phyloP scores from a whole-genome alignment of 2,888 invertebrate species.

The Melipona bicolor region DNA sequence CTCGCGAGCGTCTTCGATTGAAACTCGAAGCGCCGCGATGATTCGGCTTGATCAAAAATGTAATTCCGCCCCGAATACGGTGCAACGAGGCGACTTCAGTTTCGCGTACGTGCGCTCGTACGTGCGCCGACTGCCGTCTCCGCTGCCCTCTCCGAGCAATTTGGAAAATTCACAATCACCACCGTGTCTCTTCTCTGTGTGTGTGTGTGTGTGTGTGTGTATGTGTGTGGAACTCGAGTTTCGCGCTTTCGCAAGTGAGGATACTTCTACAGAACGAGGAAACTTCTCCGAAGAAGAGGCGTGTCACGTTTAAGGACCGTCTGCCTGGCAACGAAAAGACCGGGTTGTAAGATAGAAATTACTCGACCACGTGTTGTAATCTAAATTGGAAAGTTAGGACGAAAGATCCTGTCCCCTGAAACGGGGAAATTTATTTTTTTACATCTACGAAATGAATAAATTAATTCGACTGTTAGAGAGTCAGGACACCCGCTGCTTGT shows the following conservation, averaged over 20 bases:
- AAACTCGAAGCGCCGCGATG: not conserved
- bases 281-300: not conserved
- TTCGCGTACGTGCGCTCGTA: not conserved
- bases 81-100: not conserved
- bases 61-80: constrained; percentile 27
- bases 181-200: not conserved
- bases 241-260: not conserved
- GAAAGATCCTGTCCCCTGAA: not conserved
- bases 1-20: not conserved
- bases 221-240: not conserved
- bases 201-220: no score
- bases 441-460: no score
- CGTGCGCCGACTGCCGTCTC: not conserved
- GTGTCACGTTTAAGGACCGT: not conserved
- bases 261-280: not conserved
- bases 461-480: no score
- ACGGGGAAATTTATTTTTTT: no score
- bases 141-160: constrained; percentile 23
- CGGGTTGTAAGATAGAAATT: not conserved
- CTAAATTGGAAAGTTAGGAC: not conserved
- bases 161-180: constrained; percentile 51
- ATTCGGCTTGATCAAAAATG: not conserved
- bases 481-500: no score
- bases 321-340: not conserved
- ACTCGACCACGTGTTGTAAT: not conserved